phyloP scores from a whole-genome alignment of 2,797 vertebrate genomes.

The Triplophysa yarkandensis region DNA sequence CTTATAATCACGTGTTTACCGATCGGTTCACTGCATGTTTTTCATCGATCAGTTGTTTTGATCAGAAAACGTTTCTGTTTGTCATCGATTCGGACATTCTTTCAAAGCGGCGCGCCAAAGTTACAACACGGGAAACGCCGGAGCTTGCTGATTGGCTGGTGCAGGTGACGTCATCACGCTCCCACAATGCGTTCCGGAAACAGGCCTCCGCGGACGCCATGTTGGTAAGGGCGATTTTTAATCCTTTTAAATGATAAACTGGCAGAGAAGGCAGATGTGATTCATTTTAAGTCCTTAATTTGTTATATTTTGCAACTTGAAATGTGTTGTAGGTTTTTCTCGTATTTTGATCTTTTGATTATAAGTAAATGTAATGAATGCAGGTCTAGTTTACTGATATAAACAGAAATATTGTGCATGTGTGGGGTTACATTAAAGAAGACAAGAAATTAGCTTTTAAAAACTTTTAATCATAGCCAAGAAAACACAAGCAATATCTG shows the following conservation, averaged over 20 bases:
- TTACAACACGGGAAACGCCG: neutral
- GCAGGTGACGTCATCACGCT: neutral
- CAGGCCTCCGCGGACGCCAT: neutral
- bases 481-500: constrained; percentile 37
- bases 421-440: no score
- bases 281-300: neutral
- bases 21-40: neutral
- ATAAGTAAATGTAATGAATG: no score
- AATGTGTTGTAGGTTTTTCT: no score
- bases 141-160: constrained; percentile 42
- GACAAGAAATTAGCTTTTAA: neutral
- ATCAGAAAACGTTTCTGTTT: constrained; percentile 14
- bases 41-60: constrained; percentile 5
- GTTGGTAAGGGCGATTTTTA: constrained; percentile 7
- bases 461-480: constrained; percentile 48
- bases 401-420: no score
- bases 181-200: neutral
- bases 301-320: neutral
- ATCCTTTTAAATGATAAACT: neutral
- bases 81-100: neutral
- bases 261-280: neutral
- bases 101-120: constrained; percentile 55
- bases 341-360: no score
- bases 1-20: neutral
- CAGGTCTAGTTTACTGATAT: no score